phyloP scores from a whole-genome alignment of 2,888 invertebrate genomes.

The Eumerus sabulonum region DNA sequence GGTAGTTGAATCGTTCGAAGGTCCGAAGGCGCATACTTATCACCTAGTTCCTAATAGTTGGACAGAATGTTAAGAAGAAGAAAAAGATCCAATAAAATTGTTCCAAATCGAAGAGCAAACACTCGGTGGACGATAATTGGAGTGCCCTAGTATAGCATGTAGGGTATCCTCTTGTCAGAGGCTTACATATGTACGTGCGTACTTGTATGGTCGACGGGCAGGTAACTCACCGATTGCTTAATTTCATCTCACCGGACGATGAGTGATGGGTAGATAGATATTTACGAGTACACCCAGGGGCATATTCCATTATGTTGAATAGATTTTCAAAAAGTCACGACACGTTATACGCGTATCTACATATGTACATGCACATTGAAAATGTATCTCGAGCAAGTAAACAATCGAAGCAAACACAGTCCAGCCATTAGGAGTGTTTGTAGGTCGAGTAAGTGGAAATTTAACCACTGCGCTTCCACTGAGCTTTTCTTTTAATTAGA shows the following conservation, averaged over 20 bases:
- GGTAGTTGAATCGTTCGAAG: too few relatives aligned
- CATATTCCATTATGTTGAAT: background rate
- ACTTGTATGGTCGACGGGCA: constrained; percentile 5
- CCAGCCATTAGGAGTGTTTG: constrained; percentile 34
- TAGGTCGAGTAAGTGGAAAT: constrained; percentile 17
- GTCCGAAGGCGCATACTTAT: constrained; percentile 43
- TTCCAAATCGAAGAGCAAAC: constrained; percentile 28
- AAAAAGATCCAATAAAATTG: constrained; percentile 37
- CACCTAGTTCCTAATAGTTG: constrained; percentile 39
- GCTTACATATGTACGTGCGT: background rate
- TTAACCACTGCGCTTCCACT: constrained; percentile 12
- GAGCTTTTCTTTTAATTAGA: constrained; percentile 44
- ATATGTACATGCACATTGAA: constrained; percentile 12
- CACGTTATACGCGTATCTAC: constrained; percentile 13
- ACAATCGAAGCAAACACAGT: constrained; percentile 9
- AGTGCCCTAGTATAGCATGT: constrained; percentile 13
- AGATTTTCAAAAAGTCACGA: constrained; percentile 36
- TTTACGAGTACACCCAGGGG: too few relatives aligned
- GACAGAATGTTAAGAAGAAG: too few relatives aligned
- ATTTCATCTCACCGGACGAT: constrained; percentile 16
- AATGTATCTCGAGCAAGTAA: constrained; percentile 22
- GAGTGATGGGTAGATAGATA: too few relatives aligned
- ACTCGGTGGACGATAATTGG: constrained; percentile 41
- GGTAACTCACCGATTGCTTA: constrained; percentile 52
- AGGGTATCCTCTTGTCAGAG: background rate